Evolutionary conservation across 1,140 invertebrate species (phyloP).

Genomic region (Helicoverpa armigera): DNA sequence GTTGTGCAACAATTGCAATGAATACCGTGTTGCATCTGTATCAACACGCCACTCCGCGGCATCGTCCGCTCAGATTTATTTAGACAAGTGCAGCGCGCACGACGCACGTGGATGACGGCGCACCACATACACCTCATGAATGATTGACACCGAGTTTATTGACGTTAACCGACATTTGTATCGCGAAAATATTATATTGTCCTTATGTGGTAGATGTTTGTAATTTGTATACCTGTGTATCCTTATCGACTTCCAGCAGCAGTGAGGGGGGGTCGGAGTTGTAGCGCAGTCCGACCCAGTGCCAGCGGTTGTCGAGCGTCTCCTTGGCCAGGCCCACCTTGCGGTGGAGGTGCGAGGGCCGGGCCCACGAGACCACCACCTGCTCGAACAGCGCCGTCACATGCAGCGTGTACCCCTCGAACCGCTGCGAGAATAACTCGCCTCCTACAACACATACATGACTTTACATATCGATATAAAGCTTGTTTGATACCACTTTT

Average conservation of each 20-base stretch:
- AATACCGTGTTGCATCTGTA: background rate
- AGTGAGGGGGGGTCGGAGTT: conserved; percentile 78
- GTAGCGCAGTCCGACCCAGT: conserved; percentile 91
- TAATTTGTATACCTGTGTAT: conserved; percentile 68
- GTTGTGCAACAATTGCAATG: background rate
- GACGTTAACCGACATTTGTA: no score
- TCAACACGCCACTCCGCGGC: background rate
- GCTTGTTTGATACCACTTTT: background rate
- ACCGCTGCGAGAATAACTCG: conserved; percentile 91
- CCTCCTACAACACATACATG: conserved; percentile 85
- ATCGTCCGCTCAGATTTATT: background rate
- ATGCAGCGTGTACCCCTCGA: conserved; percentile 89
- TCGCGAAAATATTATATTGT: no score
- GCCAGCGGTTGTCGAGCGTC: conserved; percentile 93
- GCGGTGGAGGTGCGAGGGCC: conserved; percentile 86
- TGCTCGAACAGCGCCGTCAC: conserved; percentile 89
- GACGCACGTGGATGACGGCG: background rate
- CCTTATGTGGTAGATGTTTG: no score
- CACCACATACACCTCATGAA: background rate
- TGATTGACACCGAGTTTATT: background rate
- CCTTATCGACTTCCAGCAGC: conserved; percentile 80
- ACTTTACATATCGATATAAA: background rate
- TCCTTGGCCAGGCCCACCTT: conserved; percentile 90
- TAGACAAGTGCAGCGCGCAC: background rate
- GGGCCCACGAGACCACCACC: conserved; percentile 90